phyloP scores from a whole-genome alignment of 2,113 vertebrate species.

The Excalfactoria chinensis region DNA sequence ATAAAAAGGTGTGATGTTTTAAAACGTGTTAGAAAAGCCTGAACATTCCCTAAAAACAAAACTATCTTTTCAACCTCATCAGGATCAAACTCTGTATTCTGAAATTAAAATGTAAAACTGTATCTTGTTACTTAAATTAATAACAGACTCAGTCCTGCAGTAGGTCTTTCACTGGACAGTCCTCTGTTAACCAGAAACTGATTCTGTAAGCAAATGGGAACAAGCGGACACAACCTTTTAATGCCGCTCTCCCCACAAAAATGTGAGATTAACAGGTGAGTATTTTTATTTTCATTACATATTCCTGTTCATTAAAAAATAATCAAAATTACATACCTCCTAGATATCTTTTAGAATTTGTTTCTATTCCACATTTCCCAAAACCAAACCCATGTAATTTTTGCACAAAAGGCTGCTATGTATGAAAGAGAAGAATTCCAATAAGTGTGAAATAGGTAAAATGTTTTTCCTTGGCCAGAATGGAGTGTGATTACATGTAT shows the following conservation, averaged over 20 bases:
- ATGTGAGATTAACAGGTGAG: not conserved
- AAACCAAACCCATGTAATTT: conserved; percentile 54
- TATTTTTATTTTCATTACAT: not conserved
- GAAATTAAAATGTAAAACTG: not conserved
- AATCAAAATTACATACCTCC: conserved; percentile 32
- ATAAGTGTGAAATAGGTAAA: conserved; percentile 72
- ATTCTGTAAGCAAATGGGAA: not conserved
- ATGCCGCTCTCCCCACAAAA: accelerated
- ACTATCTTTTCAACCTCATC: not conserved
- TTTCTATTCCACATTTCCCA: not conserved
- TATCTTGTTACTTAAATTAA: not conserved
- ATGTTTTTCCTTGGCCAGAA: conserved; percentile 50
- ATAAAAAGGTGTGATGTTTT: not conserved
- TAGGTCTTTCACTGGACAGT: not conserved
- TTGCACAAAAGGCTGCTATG: conserved; percentile 27
- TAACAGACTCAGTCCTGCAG: not conserved
- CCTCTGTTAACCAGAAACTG: not conserved
- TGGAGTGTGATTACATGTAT: conserved; percentile 32
- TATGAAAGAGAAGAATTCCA: conserved; percentile 63
- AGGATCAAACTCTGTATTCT: not conserved
- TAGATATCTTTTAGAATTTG: not conserved
- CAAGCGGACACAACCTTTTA: not conserved
- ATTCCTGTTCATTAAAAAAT: not conserved
- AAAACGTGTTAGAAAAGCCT: not conserved
- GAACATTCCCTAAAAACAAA: not conserved